Base-by-base conservation (phyloP, 2,113 vertebrate species). In the Urocolius indicus region DNA sequence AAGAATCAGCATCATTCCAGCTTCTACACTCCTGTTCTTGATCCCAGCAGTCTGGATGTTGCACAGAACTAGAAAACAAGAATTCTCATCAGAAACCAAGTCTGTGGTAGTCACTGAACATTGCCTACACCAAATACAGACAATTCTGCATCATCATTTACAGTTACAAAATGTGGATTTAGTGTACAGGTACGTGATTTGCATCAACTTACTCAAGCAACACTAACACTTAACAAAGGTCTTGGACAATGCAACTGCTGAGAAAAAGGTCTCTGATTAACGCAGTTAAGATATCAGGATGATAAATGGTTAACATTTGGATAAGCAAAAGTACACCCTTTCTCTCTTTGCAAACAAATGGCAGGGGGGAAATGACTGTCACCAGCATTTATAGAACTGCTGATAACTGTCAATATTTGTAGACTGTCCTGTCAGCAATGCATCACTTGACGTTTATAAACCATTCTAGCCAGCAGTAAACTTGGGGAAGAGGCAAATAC, bases 11-110 rank as follows among this genome's bases (percentile, higher is more conserved):
- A 76, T 79, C 29, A 38, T 76, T 94, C 86, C 77, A 82, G 17
- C 45, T 89, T 61, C 62, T 96, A 34, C 97, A 97, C 73, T 99
- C 99, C 74, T 98, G 98, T 89, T 98, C 98, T 61, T 98, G 96
- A 36, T 96, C 98, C 98, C 98, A 99, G 45, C 96, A 95, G 32
- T 94, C 88, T 8, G 98, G 93, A 29, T 97, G 95, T 46, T 80
- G 96, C 84, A 97, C 95, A 82, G 98, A 98, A 84, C 20, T 71
- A 79, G 27, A 91, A 92, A 95, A 54, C 2, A 90, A 63, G 43
- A 88, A 81, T 22, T 30, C 51, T 61, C 26, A 72, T 38, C 16
- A 49, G 29, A 67, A 77, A 21, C 36, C 22, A 38, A 41, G 30
- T 49, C 61, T 36, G 17, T 27, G 19, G 20, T 26, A 87, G 27